These are phyloP conservation scores for Merluccius polli DNA, from an alignment of 2,797 vertebrate species.

Conservation along the genomic window DNA sequence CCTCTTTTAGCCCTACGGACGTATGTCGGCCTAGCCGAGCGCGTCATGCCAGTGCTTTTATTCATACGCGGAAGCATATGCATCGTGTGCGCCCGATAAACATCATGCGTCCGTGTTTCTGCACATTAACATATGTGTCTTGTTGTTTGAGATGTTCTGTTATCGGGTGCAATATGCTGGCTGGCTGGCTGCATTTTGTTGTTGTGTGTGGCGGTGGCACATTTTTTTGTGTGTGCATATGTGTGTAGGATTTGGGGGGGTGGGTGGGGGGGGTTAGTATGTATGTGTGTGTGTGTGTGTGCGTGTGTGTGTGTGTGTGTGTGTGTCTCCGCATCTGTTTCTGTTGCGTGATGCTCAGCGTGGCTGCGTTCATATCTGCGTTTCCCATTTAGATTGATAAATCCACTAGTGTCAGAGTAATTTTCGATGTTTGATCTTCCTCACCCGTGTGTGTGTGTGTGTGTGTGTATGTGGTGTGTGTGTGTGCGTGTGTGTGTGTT, in stretches of 20 bases:
- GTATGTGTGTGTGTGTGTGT: not conserved
- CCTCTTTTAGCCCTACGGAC: slow-evolving; percentile 63
- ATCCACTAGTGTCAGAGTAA: not conserved
- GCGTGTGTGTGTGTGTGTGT: too few species aligned
- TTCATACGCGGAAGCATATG: slow-evolving; percentile 59
- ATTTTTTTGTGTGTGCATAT: not conserved
- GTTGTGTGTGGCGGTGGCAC: not conserved
- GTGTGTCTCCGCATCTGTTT: not conserved
- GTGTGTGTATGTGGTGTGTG: slow-evolving; percentile 10
- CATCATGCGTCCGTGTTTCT: slow-evolving; percentile 55
- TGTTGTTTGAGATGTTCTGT: slow-evolving; percentile 64
- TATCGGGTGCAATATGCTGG: slow-evolving; percentile 63
- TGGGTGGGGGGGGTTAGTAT: not conserved
- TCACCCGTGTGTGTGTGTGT: not conserved
- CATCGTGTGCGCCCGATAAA: slow-evolving; percentile 62
- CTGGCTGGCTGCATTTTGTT: slow-evolving; percentile 19
- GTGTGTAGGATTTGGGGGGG: not conserved
- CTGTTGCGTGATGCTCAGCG: not conserved
- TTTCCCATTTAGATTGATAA: not conserved
- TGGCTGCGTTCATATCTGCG: not conserved
- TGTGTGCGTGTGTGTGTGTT: slow-evolving; percentile 24
- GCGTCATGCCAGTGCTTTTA: slow-evolving; percentile 65
- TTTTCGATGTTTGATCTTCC: not conserved
- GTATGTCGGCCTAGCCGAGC: slow-evolving; percentile 71
- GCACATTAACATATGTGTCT: slow-evolving; percentile 64